These are phyloP conservation scores for Aegotheles bennettii DNA, from an alignment of 2,113 vertebrate species.

Conservation along the genomic window DNA sequence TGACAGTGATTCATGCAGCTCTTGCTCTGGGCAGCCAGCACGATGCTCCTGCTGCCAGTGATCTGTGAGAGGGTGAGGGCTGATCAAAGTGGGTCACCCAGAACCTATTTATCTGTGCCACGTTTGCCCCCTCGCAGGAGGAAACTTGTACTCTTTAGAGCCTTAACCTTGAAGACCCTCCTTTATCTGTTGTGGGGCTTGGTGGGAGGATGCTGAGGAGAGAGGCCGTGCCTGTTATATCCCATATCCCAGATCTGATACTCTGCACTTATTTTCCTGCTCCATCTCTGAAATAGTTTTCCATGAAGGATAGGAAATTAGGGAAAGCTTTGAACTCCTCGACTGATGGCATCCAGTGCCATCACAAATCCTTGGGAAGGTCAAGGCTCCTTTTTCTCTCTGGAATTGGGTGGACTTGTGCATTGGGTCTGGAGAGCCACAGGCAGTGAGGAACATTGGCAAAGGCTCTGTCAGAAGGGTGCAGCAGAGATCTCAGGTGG, in stretches of 20 bases:
- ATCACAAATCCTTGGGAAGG: not conserved
- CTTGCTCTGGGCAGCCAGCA: not conserved
- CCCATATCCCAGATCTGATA: not conserved
- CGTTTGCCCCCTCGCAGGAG: not conserved
- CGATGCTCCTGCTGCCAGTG: not conserved
- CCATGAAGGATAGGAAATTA: not conserved
- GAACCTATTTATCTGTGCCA: not conserved
- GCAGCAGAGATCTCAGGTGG: not conserved
- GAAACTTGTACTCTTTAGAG: not conserved
- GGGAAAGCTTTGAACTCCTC: not conserved
- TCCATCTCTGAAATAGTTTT: not conserved
- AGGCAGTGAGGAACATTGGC: not conserved
- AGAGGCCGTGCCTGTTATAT: not conserved
- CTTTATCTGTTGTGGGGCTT: not conserved
- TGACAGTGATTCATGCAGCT: not conserved
- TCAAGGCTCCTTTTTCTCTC: not conserved
- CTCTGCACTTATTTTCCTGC: not conserved
- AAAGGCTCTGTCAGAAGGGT: not conserved
- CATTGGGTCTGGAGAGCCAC: not conserved
- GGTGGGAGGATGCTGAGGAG: not conserved
- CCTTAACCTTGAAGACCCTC: not conserved
- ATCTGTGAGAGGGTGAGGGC: not conserved
- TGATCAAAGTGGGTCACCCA: not conserved
- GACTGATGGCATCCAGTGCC: not conserved
- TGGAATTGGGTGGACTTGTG: rapidly evolving